Conservation (phyloP, 1,140 invertebrate species). For the Calliopsis andreniformis region DNA sequence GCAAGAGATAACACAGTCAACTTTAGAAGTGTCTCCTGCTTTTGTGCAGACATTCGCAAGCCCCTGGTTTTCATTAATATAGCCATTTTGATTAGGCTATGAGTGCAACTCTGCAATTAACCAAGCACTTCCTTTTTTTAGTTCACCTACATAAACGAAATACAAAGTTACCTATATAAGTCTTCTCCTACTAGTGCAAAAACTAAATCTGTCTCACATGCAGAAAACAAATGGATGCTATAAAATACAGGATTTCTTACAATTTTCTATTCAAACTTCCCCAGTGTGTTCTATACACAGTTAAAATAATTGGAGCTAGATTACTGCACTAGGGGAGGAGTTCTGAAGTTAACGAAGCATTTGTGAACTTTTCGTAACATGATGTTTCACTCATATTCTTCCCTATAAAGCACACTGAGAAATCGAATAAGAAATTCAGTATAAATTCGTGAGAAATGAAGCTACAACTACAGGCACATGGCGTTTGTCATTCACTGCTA, state of each 20-base stretch:
- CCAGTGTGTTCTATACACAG: too few relatives aligned
- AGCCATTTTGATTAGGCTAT: conserved; percentile 67
- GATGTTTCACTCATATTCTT: too few relatives aligned
- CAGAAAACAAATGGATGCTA: background rate
- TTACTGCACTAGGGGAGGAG: too few relatives aligned
- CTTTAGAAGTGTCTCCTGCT: conserved; percentile 97
- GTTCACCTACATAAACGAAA: conserved; percentile 2
- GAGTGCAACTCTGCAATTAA: background rate
- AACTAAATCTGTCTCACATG: conserved; percentile 12
- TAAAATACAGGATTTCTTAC: background rate
- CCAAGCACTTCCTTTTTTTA: conserved; percentile 9
- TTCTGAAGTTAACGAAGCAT: too few relatives aligned
- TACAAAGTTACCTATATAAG: background rate
- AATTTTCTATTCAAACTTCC: too few relatives aligned
- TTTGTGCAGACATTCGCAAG: conserved; percentile 87
- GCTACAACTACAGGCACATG: background rate
- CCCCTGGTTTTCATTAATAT: conserved; percentile 75
- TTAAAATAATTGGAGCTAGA: too few relatives aligned
- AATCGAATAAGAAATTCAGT: background rate
- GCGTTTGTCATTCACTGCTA: conserved; percentile 9
- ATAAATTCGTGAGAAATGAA: background rate
- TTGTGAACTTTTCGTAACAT: too few relatives aligned
- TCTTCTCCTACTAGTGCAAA: background rate
- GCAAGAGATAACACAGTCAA: conserved; percentile 94
- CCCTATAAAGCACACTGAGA: too few relatives aligned